Percentiles rank a stretch among this genome's conserved stretches.
phyloP scores from a whole-genome alignment of 1,140 invertebrate species.

The Arion vulgaris region DNA sequence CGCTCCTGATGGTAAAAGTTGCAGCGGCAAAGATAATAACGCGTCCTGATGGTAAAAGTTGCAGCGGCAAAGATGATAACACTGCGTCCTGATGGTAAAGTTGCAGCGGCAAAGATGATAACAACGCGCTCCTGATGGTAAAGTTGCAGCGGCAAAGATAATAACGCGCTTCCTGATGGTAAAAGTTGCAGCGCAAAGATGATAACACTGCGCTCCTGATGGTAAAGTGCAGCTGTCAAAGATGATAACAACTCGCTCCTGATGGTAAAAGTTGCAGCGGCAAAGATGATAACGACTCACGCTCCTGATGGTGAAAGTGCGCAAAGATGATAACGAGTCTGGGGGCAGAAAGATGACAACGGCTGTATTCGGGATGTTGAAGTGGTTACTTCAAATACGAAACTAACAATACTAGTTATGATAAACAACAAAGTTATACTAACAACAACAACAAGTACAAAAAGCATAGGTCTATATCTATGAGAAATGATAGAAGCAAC shows the following conservation, averaged over 20 bases:
- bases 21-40: too few species aligned
- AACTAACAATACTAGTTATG: too few species aligned
- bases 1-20: neutral
- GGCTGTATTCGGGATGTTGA: conserved; percentile 24
- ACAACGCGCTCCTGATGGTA: conserved; percentile 6
- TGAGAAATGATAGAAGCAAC: conserved; percentile 3
- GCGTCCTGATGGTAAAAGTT: conserved; percentile 26
- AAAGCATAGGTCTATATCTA: neutral
- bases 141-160: neutral
- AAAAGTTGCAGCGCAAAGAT: neutral
- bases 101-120: too few species aligned
- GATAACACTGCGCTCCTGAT: conserved; percentile 2
- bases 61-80: neutral
- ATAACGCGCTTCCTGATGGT: too few species aligned
- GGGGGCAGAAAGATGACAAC: neutral
- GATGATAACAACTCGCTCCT: too few species aligned
- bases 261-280: neutral
- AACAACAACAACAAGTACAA: neutral
- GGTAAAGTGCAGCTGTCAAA: neutral
- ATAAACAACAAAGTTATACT: neutral
- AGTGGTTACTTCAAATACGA: neutral
- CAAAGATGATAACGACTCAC: too few species aligned
- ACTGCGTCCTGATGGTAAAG: neutral
- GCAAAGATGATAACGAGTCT: neutral
- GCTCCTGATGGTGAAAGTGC: too few species aligned